These are phyloP conservation scores for Clivina fossor DNA, from an alignment of 2,888 invertebrate genomes.

Conservation along the genomic window DNA sequence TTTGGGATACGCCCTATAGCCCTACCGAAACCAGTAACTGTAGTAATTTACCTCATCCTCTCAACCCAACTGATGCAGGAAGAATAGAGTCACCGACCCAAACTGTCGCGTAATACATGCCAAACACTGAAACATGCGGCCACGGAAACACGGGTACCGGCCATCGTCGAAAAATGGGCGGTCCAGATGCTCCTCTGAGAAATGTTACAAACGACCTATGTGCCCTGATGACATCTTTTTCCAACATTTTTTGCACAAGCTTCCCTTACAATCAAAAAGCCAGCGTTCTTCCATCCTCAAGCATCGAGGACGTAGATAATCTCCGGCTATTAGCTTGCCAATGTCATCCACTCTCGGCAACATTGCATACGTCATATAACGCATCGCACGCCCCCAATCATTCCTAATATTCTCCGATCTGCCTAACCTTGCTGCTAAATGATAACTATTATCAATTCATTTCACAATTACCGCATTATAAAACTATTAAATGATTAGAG, in stretches of 20 bases:
- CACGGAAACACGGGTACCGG: slow-evolving; percentile 3
- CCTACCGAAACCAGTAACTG: slow-evolving; percentile 13
- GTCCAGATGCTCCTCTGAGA: slow-evolving; percentile 28
- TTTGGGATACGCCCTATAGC: slow-evolving; percentile 4
- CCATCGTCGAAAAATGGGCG: slow-evolving; percentile 27
- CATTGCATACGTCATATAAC: not conserved
- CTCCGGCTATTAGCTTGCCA: slow-evolving; percentile 21
- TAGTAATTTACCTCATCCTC: slow-evolving; percentile 7
- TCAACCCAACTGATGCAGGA: slow-evolving; percentile 6
- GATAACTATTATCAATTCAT: too few species aligned
- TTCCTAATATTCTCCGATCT: not conserved
- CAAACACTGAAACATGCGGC: not conserved
- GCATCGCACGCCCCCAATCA: not conserved
- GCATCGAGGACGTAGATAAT: slow-evolving; percentile 28
- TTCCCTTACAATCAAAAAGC: slow-evolving; percentile 43
- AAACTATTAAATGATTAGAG: too few species aligned
- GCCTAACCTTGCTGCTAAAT: not conserved
- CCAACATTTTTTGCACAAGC: slow-evolving; percentile 40
- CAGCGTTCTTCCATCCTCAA: slow-evolving; percentile 41
- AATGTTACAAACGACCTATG: slow-evolving; percentile 41
- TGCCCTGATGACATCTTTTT: slow-evolving; percentile 45
- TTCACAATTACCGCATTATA: too few species aligned
- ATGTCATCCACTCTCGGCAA: slow-evolving; percentile 1
- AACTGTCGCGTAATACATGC: not conserved
- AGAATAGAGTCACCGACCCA: not conserved